phyloP scores from a whole-genome alignment of 2,113 vertebrate species.

The Heterochromis multidens region DNA sequence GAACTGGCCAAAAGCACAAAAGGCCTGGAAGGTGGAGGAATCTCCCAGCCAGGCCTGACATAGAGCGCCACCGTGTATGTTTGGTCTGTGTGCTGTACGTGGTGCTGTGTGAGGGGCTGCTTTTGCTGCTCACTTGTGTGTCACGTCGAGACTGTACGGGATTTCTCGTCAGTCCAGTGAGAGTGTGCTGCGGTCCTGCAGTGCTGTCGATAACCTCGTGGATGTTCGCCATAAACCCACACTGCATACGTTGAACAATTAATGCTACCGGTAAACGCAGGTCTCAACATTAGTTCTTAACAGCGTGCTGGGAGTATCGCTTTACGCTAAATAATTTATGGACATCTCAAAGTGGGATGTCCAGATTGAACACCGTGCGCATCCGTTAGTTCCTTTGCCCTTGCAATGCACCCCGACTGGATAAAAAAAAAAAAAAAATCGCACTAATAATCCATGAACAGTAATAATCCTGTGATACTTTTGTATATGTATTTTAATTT shows the following conservation, averaged over 20 bases:
- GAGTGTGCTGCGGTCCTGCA: not conserved
- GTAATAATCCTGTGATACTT: not conserved
- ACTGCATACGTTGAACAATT: not conserved
- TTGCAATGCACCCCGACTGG: not conserved
- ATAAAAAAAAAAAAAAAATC: not conserved
- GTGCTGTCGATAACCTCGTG: not conserved
- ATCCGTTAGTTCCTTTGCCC: not conserved
- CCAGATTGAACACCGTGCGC: slow-evolving; percentile 23
- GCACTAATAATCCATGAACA: not conserved
- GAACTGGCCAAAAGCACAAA: slow-evolving; percentile 23
- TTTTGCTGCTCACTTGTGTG: not conserved
- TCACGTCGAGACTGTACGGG: not conserved
- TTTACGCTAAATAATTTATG: slow-evolving; percentile 37
- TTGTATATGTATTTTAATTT: not conserved
- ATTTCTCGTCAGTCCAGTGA: not conserved
- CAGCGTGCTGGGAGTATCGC: slow-evolving; percentile 1
- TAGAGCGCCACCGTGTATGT: not conserved
- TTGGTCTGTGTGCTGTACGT: not conserved
- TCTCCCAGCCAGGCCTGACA: slow-evolving; percentile 15
- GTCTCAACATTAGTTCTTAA: not conserved
- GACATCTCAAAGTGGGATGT: slow-evolving; percentile 30
- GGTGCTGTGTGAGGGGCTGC: not conserved
- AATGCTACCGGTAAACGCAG: not conserved
- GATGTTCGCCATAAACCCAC: not conserved
- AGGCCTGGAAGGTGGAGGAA: slow-evolving; percentile 48